phyloP scores from a whole-genome alignment of 2,888 invertebrate species.

The Endotricha flammealis region DNA sequence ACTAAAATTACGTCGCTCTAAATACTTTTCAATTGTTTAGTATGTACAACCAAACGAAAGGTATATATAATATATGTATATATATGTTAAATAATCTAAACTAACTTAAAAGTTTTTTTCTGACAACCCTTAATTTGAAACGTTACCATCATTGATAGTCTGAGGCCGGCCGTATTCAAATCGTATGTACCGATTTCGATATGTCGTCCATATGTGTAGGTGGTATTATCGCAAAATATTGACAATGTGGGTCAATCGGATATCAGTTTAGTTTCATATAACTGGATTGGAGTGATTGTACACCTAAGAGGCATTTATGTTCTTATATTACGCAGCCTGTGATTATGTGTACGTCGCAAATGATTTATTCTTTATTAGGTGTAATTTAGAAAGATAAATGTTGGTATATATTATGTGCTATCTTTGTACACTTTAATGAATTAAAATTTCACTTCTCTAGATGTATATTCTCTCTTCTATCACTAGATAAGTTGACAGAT shows the following conservation, averaged over 20 bases:
- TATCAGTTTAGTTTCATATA: conserved; percentile 47
- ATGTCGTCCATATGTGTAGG: conserved; percentile 51
- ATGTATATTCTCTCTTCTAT: too few relatives aligned
- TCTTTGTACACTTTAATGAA: background rate
- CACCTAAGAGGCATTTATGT: conserved; percentile 55
- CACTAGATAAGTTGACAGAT: too few relatives aligned
- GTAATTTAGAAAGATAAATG: conserved; percentile 56
- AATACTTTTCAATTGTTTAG: too few relatives aligned
- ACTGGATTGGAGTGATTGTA: conserved; percentile 61
- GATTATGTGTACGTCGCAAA: conserved; percentile 48
- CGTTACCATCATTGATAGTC: conserved; percentile 17
- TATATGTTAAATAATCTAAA: background rate
- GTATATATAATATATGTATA: too few relatives aligned
- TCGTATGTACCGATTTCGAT: conserved; percentile 48
- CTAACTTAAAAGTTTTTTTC: background rate
- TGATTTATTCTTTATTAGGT: conserved; percentile 62
- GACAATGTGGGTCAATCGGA: conserved; percentile 56
- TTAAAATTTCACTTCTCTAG: too few relatives aligned
- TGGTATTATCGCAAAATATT: conserved; percentile 56
- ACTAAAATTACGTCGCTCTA: too few relatives aligned
- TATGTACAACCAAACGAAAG: too few relatives aligned
- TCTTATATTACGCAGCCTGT: conserved; percentile 47
- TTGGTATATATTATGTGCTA: conserved; percentile 17
- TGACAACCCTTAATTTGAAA: conserved; percentile 12
- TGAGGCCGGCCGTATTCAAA: conserved; percentile 41